Percentiles rank a stretch among this genome's conserved stretches.
phyloP scores from a whole-genome alignment of 1,140 invertebrate species.

The Sitodiplosis mosellana region DNA sequence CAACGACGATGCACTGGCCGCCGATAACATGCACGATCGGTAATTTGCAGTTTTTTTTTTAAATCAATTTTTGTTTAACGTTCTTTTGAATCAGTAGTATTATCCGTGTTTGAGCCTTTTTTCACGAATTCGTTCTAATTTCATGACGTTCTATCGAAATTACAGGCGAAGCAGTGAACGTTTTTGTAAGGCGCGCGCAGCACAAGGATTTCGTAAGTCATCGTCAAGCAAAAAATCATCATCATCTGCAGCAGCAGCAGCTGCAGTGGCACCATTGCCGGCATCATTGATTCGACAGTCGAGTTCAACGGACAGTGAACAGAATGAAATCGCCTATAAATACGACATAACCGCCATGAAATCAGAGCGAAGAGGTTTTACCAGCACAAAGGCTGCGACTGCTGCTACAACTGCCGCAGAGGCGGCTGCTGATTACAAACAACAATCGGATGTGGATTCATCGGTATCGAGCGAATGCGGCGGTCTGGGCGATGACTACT shows the following conservation, averaged over 20 bases:
- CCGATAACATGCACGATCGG: slow-evolving; percentile 26
- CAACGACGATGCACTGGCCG: slow-evolving; percentile 25
- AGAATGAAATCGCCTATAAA: slow-evolving; percentile 20
- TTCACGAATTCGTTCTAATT: too few species aligned
- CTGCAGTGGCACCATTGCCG: background rate
- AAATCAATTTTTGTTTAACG: too few species aligned
- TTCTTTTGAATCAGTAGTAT: too few species aligned
- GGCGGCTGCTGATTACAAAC: too few species aligned
- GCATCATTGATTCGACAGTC: background rate
- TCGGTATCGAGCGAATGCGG: slow-evolving; percentile 2
- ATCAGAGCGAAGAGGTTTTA: slow-evolving; percentile 21
- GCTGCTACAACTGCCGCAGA: slow-evolving; percentile 4
- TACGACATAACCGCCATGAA: slow-evolving; percentile 21
- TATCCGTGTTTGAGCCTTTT: too few species aligned
- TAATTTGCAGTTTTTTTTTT: too few species aligned
- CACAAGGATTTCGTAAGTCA: slow-evolving; percentile 19
- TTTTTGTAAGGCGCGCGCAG: slow-evolving; percentile 21
- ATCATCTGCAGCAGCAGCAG: background rate
- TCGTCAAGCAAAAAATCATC: slow-evolving; percentile 13
- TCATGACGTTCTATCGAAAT: slow-evolving; percentile 6
- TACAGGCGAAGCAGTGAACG: slow-evolving; percentile 8
- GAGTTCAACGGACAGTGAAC: slow-evolving; percentile 4
- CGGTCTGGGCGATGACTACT: background rate
- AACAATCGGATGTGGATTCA: too few species aligned
- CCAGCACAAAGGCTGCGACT: slow-evolving; percentile 12